Evolutionary conservation across 2,113 vertebrate genomes (phyloP).

Genomic region (Takifugu flavidus): DNA sequence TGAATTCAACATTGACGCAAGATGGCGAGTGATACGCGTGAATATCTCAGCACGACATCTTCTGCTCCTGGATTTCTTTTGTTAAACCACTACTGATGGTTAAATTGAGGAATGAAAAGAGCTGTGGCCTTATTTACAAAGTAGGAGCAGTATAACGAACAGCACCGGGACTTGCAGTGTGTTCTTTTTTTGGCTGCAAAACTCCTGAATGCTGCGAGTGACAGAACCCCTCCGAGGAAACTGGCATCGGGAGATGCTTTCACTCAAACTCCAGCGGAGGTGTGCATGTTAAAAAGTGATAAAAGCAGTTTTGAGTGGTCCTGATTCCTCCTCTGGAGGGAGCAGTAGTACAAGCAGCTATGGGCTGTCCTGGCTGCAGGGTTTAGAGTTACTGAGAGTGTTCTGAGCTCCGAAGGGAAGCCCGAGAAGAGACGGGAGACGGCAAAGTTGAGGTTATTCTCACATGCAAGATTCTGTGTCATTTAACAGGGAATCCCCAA

Average conservation of each 20-base stretch:
- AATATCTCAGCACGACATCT: conserved; percentile 1
- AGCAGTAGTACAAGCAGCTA: conserved; percentile 22
- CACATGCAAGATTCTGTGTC: neutral
- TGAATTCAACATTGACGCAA: conserved; percentile 7
- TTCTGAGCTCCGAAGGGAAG: conserved; percentile 26
- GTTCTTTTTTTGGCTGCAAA: conserved; percentile 4
- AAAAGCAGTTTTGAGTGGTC: conserved; percentile 14
- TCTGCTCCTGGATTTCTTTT: neutral
- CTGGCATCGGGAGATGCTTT: conserved; percentile 3
- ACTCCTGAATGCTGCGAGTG: conserved; percentile 8
- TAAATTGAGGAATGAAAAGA: neutral
- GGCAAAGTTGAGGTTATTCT: conserved; percentile 3
- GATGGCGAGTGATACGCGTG: conserved; percentile 6
- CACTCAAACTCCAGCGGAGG: conserved; percentile 11
- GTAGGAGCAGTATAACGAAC: no score
- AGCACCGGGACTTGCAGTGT: neutral
- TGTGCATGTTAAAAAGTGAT: conserved; percentile 16
- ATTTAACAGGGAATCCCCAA: conserved; percentile 7
- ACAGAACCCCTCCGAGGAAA: conserved; percentile 14
- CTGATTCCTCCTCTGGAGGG: conserved; percentile 29
- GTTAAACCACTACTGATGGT: neutral
- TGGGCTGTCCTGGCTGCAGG: conserved; percentile 16
- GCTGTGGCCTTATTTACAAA: no score
- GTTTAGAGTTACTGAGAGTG: conserved; percentile 22
- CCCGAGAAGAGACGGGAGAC: conserved; percentile 11